Conservation (phyloP, 2,888 invertebrate species). For the Dryadula phaetusa region DNA sequence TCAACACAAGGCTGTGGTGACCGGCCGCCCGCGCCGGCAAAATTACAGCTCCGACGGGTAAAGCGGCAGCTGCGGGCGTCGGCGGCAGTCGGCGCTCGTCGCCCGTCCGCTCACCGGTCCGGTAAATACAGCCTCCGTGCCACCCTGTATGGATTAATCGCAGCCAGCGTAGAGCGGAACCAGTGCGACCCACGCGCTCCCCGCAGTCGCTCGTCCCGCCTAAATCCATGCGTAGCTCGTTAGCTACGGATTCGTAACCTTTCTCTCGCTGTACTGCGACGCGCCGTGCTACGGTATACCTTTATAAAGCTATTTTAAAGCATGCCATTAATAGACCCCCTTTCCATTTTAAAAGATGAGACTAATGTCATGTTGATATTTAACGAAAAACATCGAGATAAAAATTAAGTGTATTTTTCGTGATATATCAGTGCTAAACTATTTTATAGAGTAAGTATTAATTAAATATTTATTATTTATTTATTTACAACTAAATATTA, state of each 20-base stretch:
- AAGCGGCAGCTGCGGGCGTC: conserved; percentile 63
- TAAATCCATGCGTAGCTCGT: conserved; percentile 45
- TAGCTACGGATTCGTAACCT: conserved; percentile 58
- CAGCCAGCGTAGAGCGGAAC: conserved; percentile 66
- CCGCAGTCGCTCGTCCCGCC: conserved; percentile 61
- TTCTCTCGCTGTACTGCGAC: conserved; percentile 54
- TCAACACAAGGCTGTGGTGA: conserved; percentile 71
- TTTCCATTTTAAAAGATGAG: conserved; percentile 66
- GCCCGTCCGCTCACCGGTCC: conserved; percentile 77
- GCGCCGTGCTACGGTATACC: conserved; percentile 56
- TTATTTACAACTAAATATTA: no score
- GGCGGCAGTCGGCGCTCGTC: conserved; percentile 60
- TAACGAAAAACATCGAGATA: conserved; percentile 70
- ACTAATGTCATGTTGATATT: conserved; percentile 68
- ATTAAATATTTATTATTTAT: background rate
- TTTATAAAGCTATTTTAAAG: conserved; percentile 63
- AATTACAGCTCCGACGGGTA: conserved; percentile 53
- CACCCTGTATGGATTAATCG: conserved; percentile 82
- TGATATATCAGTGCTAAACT: conserved; percentile 47
- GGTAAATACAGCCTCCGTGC: conserved; percentile 80
- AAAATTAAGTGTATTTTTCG: conserved; percentile 63
- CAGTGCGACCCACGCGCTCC: conserved; percentile 77
- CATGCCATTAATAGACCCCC: conserved; percentile 66
- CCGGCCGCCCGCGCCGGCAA: conserved; percentile 48
- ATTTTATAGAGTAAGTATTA: conserved; percentile 34